A percentile compares a stretch with the other conserved stretches of the same genome.
These are phyloP conservation scores for Saccostrea echinata DNA, from an alignment of 1,140 invertebrate genomes.

Conservation along the genomic window DNA sequence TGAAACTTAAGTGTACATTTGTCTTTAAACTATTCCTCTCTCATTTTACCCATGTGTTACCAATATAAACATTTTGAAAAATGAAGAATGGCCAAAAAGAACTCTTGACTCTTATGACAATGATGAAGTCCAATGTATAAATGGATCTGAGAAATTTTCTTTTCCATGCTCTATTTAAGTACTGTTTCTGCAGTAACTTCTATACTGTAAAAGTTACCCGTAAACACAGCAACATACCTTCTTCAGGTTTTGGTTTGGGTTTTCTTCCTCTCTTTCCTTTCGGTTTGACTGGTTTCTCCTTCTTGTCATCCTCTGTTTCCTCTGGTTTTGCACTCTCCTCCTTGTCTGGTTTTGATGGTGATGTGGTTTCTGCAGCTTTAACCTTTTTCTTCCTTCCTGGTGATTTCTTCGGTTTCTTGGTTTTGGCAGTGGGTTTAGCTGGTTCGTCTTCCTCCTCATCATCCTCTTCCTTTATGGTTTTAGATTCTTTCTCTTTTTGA, in stretches of 20 bases:
- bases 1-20: no score
- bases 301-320: neutral
- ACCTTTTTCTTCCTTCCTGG: slow-evolving; percentile 38
- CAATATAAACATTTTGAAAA: no score
- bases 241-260: slow-evolving; percentile 62
- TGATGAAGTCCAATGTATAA: no score
- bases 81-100: no score
- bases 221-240: slow-evolving; percentile 33
- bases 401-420: slow-evolving; percentile 54
- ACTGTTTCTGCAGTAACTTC: no score
- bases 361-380: slow-evolving; percentile 32
- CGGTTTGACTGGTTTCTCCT: slow-evolving; percentile 49
- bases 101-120: no score
- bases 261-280: slow-evolving; percentile 63
- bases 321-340: slow-evolving; percentile 43
- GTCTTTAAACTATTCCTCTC: no score
- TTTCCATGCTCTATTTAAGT: no score
- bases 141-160: no score
- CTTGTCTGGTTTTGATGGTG: slow-evolving; percentile 3
- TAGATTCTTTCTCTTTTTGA: slow-evolving; percentile 43
- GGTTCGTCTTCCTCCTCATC: slow-evolving; percentile 45
- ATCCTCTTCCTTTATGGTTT: slow-evolving; percentile 53
- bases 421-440: slow-evolving; percentile 41
- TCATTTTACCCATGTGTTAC: no score
- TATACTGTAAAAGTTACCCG: no score